phyloP scores from a whole-genome alignment of 1,140 invertebrate genomes.

The Chironomus striatipennis region DNA sequence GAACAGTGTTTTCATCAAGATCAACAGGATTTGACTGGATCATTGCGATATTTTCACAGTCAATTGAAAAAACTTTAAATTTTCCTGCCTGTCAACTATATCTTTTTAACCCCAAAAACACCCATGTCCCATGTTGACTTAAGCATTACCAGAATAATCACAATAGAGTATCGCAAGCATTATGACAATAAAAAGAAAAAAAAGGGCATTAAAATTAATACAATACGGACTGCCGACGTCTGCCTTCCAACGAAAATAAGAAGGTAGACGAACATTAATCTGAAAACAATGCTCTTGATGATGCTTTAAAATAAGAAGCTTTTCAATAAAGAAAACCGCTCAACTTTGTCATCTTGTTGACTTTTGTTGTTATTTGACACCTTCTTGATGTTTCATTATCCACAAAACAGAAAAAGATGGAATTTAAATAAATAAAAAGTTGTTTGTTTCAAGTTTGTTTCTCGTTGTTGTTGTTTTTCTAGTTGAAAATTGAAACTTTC shows the following conservation, averaged over 20 bases:
- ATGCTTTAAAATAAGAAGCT: not conserved
- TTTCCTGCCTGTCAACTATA: no score
- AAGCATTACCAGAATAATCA: no score
- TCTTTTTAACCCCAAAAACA: no score
- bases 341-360: not conserved
- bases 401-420: not conserved
- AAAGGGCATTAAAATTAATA: not conserved
- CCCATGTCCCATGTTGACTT: no score
- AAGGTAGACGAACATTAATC: not conserved
- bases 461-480: no score
- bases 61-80: no score
- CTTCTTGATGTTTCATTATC: not conserved
- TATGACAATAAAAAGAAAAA: not conserved
- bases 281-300: not conserved
- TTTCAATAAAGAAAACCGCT: not conserved
- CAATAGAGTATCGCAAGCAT: not conserved
- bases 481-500: no score
- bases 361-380: not conserved
- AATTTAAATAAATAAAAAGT: no score
- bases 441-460: no score
- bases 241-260: not conserved
- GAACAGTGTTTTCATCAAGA: no score
- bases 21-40: no score
- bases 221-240: not conserved
- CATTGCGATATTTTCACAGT: no score